These are phyloP conservation scores for Chrysolina haemoptera DNA, from an alignment of 2,888 invertebrate genomes.

Conservation along the genomic window DNA sequence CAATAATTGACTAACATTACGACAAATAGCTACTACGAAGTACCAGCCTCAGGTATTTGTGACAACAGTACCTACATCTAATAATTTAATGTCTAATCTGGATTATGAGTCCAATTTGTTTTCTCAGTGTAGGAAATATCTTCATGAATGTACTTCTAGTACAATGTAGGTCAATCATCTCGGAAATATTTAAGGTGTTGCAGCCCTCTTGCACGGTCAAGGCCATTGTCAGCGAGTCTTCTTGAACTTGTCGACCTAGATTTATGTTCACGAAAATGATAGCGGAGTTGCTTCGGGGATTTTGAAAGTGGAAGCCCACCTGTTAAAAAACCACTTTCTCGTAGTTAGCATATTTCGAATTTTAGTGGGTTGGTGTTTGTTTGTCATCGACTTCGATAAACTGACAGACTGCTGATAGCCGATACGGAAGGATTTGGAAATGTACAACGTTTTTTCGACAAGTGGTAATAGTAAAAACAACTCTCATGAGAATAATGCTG, in stretches of 20 bases:
- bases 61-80: no score
- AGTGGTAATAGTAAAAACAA: no score
- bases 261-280: slow-evolving; percentile 18
- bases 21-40: no score
- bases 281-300: slow-evolving; percentile 1
- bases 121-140: neutral
- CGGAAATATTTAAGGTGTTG: slow-evolving; percentile 31
- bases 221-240: slow-evolving; percentile 41
- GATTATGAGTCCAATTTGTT: neutral
- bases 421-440: no score
- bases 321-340: slow-evolving; percentile 22
- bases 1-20: no score
- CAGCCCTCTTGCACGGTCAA: slow-evolving; percentile 53
- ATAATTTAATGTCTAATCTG: neutral
- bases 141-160: neutral
- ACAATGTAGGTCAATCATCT: slow-evolving; percentile 48
- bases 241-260: slow-evolving; percentile 38
- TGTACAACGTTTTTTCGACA: no score
- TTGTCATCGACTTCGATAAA: neutral
- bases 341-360: slow-evolving; percentile 1
- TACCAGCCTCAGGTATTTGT: no score
- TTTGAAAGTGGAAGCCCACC: slow-evolving; percentile 21
- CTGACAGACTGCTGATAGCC: neutral
- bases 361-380: neutral
- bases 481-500: no score